Percentiles rank a stretch among this genome's conserved stretches.
Conservation (phyloP, 2,888 invertebrate species). For the Archips xylosteana region DNA sequence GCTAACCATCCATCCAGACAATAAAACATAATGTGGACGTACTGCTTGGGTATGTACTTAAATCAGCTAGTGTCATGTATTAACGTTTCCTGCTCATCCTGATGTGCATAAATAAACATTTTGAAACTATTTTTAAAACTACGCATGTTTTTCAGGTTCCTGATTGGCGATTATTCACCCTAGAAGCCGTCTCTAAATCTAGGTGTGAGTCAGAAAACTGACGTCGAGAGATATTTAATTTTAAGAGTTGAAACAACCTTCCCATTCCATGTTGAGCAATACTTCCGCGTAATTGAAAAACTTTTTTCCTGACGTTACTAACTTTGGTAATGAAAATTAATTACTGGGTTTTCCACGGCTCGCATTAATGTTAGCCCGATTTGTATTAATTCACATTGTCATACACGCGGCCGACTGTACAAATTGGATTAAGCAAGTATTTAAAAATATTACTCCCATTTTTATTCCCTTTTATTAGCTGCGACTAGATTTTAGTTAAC, state of each 20-base stretch:
- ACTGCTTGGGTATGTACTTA: too few relatives aligned
- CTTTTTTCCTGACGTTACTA: slow-evolving; percentile 48
- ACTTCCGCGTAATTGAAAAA: slow-evolving; percentile 42
- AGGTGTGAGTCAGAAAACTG: background rate
- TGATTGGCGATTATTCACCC: too few relatives aligned
- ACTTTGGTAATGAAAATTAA: slow-evolving; percentile 54
- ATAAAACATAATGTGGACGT: too few relatives aligned
- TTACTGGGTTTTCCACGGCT: slow-evolving; percentile 38
- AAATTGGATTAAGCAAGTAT: slow-evolving; percentile 40
- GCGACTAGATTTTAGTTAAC: background rate
- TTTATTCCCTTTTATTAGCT: background rate
- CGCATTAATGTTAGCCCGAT: slow-evolving; percentile 41
- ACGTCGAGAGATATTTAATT: background rate
- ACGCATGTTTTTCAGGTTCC: too few relatives aligned
- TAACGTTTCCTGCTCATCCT: too few relatives aligned
- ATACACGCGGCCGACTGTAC: slow-evolving; percentile 29
- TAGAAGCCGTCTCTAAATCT: background rate
- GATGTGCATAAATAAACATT: too few relatives aligned
- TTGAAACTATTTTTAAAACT: too few relatives aligned
- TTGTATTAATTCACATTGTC: slow-evolving; percentile 45
- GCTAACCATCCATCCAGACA: too few relatives aligned
- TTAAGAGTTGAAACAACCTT: background rate
- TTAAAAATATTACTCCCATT: slow-evolving; percentile 31
- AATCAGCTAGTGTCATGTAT: too few relatives aligned
- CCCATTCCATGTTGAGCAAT: slow-evolving; percentile 23